These are phyloP conservation scores for Pegoplata infirma DNA, from an alignment of 2,888 invertebrate species.

Conservation along the genomic window DNA sequence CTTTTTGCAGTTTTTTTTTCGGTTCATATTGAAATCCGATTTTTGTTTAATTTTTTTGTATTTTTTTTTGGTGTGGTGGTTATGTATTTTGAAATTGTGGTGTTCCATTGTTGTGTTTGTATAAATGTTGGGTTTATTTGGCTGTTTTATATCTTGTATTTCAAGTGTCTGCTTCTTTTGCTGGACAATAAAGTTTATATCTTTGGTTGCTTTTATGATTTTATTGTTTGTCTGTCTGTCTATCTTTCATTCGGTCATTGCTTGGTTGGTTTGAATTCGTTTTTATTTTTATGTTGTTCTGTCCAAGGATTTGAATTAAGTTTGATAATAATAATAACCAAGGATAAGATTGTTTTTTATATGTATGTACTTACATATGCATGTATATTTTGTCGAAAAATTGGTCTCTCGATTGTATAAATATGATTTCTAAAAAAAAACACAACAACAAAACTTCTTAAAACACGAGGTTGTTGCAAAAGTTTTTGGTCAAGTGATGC, in stretches of 20 bases:
- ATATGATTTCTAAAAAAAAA: too few relatives aligned
- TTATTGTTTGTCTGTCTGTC: conserved; percentile 52
- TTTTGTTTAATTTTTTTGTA: conserved; percentile 53
- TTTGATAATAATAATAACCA: conserved; percentile 53
- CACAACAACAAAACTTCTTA: not conserved
- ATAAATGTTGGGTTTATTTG: conserved; percentile 26
- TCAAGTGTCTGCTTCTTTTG: conserved; percentile 42
- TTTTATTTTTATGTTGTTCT: too few relatives aligned
- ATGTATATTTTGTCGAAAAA: conserved; percentile 30
- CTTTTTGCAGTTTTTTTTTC: conserved; percentile 42
- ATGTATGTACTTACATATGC: too few relatives aligned
- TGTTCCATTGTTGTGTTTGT: conserved; percentile 52
- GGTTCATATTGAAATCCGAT: conserved; percentile 49
- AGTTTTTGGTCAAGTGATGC: too few relatives aligned
- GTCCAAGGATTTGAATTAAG: conserved; percentile 42
- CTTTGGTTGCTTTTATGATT: conserved; percentile 45
- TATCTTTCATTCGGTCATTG: conserved; percentile 58
- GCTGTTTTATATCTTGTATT: conserved; percentile 41
- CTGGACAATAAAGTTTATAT: conserved; percentile 53
- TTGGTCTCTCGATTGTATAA: too few relatives aligned
- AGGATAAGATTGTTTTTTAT: conserved; percentile 51
- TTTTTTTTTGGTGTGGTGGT: conserved; percentile 36
- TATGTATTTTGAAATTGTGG: conserved; percentile 55
- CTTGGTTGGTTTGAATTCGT: conserved; percentile 38
- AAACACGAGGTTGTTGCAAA: not conserved